Base-by-base conservation (phyloP, 2,113 vertebrate species). In the Coregonus clupeaformis region DNA sequence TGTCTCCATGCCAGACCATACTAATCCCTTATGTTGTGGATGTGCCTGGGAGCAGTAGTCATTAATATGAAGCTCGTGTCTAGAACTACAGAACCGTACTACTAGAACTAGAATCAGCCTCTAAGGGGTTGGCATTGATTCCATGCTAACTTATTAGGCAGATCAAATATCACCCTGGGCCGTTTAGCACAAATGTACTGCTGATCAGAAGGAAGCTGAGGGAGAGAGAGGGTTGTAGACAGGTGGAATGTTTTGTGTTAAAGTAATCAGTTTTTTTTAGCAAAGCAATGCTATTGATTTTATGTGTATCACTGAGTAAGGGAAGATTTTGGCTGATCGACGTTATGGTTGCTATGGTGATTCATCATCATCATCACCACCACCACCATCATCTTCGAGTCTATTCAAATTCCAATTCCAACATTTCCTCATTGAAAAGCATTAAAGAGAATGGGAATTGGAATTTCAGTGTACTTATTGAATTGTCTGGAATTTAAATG, bases 11-110 rank as follows among this genome's bases (percentile, higher is more conserved):
- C 75, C 30, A 27, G 68, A 52, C 74, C 76, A 69, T 74, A 69
- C 22, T 68, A 14, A 69, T 55, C 62, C 13, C 64, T 62, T 30
- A 1, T 68, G 75, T 74, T 73, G 71, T 76, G 69, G 82, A 83
- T 79, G 57, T 79, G 25, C 72, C 63, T 11, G 5, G 2, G 30
- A 72, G 72, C 65, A 0, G 65, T 62, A 69, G 71, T 88, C 80
- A 86, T 86, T 87, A 74, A 65, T 74, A 89, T 84, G 77, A 84
- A 76, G n/a, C 16, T 12, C 57, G 4, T 74, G 57, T 63, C 57
- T 77, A 69, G 62, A 9, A 24, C 11, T 1, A 42, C 68, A 69
- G 75, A 80, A 42, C 67, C 57, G 68, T 75, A 73, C 69, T 32
- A 45, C 71, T 29, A 55, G 36, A 77, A 77, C 81, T 85, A 36